These are phyloP conservation scores for Galaxea fascicularis DNA, from an alignment of 92 coral and sea anemone genomes.

Conservation along the genomic window DNA sequence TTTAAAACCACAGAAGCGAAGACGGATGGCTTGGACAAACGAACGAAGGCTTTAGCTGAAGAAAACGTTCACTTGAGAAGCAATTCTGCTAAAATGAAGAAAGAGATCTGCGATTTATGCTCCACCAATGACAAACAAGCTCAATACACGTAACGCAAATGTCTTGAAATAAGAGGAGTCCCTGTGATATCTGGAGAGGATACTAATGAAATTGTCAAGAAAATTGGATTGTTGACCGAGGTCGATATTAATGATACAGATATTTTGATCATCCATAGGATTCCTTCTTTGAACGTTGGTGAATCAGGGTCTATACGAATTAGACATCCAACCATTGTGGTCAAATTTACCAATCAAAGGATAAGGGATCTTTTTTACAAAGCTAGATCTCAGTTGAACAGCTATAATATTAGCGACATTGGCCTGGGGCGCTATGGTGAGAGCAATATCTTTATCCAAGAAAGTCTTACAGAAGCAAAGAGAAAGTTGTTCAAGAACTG, in stretches of 20 bases:
- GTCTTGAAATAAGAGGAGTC: slow-evolving; percentile 25
- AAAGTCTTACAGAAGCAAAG: slow-evolving; percentile 28
- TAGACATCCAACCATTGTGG: slow-evolving; percentile 30
- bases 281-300: slow-evolving; percentile 2
- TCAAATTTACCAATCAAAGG: slow-evolving; percentile 37
- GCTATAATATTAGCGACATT: slow-evolving; percentile 14
- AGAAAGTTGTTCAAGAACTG: slow-evolving; percentile 37
- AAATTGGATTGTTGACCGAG: slow-evolving; percentile 15
- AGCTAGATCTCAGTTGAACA: slow-evolving; percentile 26
- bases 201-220: slow-evolving; percentile 19
- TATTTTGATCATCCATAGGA: slow-evolving; percentile 38
- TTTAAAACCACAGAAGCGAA: slow-evolving; percentile 15
- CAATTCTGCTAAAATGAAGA: not conserved
- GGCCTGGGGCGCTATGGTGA: slow-evolving; percentile 37
- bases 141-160: slow-evolving; percentile 20
- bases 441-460: slow-evolving; percentile 34
- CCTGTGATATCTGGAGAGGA: slow-evolving; percentile 14
- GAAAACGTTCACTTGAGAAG: slow-evolving; percentile 23
- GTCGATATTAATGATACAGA: slow-evolving; percentile 13
- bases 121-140: slow-evolving; percentile 13
- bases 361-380: slow-evolving; percentile 13
- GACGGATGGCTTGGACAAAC: slow-evolving; percentile 12
- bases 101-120: slow-evolving; percentile 12
- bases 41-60: slow-evolving; percentile 3
- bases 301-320: not conserved